Evolutionary conservation across 2,113 vertebrate genomes (phyloP).

Genomic region (Osmerus mordax): DNA sequence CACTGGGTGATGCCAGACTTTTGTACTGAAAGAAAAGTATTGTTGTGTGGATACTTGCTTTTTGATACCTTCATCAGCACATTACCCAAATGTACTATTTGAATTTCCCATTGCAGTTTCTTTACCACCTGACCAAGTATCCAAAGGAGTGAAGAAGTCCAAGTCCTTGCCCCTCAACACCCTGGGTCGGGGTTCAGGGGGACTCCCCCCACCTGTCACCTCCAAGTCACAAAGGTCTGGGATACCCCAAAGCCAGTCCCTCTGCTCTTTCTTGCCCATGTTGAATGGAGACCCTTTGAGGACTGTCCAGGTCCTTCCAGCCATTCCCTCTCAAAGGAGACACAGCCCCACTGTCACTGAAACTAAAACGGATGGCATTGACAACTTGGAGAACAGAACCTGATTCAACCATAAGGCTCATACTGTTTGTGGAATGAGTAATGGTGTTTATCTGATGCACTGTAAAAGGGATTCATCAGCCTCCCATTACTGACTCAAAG

Average conservation of each 20-base stretch:
- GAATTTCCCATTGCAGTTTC: conserved; percentile 45
- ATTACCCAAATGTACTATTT: background rate
- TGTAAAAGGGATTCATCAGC: background rate
- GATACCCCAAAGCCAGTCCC: conserved; percentile 56
- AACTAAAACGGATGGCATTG: conserved; percentile 28
- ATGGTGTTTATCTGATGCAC: background rate
- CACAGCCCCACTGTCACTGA: conserved; percentile 34
- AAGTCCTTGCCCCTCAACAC: conserved; percentile 65
- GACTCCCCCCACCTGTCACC: conserved; percentile 50
- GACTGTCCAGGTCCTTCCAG: conserved; percentile 75
- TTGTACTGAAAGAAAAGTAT: background rate
- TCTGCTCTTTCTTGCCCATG: conserved; percentile 64
- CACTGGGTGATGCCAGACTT: background rate
- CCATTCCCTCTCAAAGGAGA: conserved; percentile 77
- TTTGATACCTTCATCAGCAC: too few species aligned
- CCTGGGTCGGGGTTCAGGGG: conserved; percentile 42
- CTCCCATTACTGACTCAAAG: too few species aligned
- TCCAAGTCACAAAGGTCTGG: conserved; percentile 45
- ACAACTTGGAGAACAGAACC: conserved; percentile 29
- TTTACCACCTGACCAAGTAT: conserved; percentile 55
- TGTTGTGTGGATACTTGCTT: too few species aligned
- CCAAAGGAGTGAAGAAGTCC: conserved; percentile 66
- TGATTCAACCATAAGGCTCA: conserved; percentile 18
- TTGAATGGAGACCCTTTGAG: conserved; percentile 69
- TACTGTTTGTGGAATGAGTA: background rate